These are phyloP conservation scores for Phoenoteleia sp. DNA, from an alignment of 2,888 invertebrate species.

Conservation along the genomic window DNA sequence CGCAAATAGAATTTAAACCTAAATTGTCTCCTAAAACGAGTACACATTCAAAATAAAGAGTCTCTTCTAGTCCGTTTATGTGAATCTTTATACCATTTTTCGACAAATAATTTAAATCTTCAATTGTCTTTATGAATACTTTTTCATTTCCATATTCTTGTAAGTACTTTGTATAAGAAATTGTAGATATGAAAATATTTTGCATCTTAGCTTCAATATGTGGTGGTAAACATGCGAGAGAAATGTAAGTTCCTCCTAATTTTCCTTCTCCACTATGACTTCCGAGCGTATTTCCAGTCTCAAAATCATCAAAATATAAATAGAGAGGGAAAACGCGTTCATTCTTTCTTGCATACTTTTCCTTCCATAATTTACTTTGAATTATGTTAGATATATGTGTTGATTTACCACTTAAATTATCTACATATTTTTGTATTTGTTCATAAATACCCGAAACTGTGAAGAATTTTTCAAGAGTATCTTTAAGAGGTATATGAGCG, in stretches of 20 bases:
- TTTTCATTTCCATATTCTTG: constrained; percentile 33
- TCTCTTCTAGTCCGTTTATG: background rate
- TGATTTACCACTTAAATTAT: constrained; percentile 12
- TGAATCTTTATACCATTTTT: background rate
- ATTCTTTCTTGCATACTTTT: constrained; percentile 25
- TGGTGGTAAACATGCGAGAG: constrained; percentile 46
- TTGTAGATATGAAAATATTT: constrained; percentile 38
- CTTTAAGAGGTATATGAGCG: constrained; percentile 53
- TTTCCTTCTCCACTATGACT: constrained; percentile 61
- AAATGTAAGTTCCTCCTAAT: constrained; percentile 49
- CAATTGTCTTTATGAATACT: constrained; percentile 37
- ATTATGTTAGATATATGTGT: constrained; percentile 28
- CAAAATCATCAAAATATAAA: constrained; percentile 53
- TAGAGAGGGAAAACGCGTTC: constrained; percentile 18
- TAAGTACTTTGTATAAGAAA: constrained; percentile 42
- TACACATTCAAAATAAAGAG: constrained; percentile 38
- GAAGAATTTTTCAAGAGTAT: constrained; percentile 27
- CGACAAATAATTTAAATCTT: constrained; percentile 42
- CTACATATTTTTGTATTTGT: constrained; percentile 21
- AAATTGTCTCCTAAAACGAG: constrained; percentile 21
- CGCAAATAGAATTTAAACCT: constrained; percentile 18
- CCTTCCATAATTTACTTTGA: constrained; percentile 48
- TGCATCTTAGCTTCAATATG: constrained; percentile 15
- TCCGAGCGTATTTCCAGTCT: constrained; percentile 26
- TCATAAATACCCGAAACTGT: background rate